Evolutionary conservation across 2,113 vertebrate genomes (phyloP), one percentile per base, ranked within the genome.

Genomic region (Carollia perspicillata): DNA sequence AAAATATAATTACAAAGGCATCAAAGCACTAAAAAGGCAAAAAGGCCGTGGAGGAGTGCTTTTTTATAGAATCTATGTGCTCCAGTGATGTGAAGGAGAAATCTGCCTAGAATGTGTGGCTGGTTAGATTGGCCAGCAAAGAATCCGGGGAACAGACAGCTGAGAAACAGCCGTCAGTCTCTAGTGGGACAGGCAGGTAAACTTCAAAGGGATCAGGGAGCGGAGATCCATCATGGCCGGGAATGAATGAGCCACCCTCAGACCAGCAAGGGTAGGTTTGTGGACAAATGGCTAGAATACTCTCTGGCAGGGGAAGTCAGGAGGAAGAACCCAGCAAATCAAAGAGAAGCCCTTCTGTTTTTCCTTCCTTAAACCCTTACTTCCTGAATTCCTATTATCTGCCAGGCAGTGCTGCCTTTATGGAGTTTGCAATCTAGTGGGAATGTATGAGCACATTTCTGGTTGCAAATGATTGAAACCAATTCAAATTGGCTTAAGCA

Each of bases 1-100:
- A 69, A 95, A 92, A 51, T n/a, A 87, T 66, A 55, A 94, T 89
- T n/a, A 90, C 42, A 71, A 92, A 84, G 92, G 18, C 14, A 63
- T 37, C 40, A 33, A 51, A 68, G 35, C 33, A 55, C 16, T 86
- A 86, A 69, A 96, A 53, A 40, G 79, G 20, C 26, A 93, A 75
- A 85, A 94, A 26, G 11, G 30, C 22, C 51, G 42, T 17, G 12
- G 35, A 90, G 26, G 23, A 65, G 37, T 60, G 14, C 47, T 40
- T 35, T 93, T 95, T 83, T 40, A 16, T 47, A 80, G 75, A 55
- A 74, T 60, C 75, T 93, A n/a, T 47, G 37, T 55, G 40, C 33
- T 79, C 37, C 20, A 71, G n/a, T n/a, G 74, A 72, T 22, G 3
- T 26, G 6, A 42, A 77, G 33, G 23, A 53, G 60, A 66, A 22